A percentile compares a stretch with the other conserved stretches of the same genome.
phyloP scores from a whole-genome alignment of 2,113 vertebrate species.

The Thamnophis sirtalis region DNA sequence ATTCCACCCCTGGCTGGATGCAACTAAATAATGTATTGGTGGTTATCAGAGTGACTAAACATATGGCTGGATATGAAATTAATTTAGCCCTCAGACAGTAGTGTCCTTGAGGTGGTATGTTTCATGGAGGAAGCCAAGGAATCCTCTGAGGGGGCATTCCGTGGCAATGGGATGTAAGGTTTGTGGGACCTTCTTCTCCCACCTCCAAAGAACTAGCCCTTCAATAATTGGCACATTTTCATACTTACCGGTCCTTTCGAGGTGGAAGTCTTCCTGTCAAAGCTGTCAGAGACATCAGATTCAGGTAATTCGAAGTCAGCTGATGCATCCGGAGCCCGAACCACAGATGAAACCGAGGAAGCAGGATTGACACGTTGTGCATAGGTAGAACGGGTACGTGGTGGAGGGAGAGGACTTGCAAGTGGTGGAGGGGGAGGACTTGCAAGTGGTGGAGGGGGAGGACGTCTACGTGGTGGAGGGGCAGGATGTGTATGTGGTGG shows the following conservation, averaged over 20 bases:
- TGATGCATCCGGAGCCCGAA: not conserved
- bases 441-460: not conserved
- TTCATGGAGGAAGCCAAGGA: too few species aligned
- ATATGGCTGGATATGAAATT: too few species aligned
- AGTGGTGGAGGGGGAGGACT: accelerated
- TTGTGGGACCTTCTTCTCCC: not conserved
- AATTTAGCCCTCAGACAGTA: too few species aligned
- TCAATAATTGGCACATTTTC: not conserved
- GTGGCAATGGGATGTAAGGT: not conserved
- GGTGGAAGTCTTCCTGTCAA: not conserved
- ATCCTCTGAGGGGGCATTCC: not conserved
- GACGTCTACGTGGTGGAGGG: too few species aligned
- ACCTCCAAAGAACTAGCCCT: not conserved
- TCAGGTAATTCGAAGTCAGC: not conserved
- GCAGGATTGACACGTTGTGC: too few species aligned
- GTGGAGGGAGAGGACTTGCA: not conserved
- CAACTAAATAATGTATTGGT: too few species aligned
- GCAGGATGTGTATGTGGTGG: too few species aligned
- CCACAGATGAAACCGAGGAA: not conserved
- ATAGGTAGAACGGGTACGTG: not conserved
- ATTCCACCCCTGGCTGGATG: too few species aligned
- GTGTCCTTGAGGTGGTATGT: too few species aligned
- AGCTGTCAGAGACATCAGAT: not conserved
- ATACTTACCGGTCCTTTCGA: not conserved
- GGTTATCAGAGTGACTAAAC: too few species aligned